Conservation (phyloP, 2,888 invertebrate genomes). For the Anodontia alba region DNA sequence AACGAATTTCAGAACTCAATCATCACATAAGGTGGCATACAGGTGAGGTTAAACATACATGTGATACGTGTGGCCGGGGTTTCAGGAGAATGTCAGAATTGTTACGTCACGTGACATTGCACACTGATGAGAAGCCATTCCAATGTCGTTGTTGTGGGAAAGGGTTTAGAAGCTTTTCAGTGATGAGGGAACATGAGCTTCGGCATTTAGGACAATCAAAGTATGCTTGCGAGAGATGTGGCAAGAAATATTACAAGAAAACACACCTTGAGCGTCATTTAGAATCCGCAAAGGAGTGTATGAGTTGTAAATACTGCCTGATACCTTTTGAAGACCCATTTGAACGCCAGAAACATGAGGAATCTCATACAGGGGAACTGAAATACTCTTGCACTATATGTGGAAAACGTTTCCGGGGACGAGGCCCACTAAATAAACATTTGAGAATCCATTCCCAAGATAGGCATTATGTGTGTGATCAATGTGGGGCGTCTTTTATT, state of each 20-base stretch:
- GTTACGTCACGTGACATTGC: conserved; percentile 41
- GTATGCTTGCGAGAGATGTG: conserved; percentile 50
- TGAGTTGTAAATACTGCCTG: conserved; percentile 38
- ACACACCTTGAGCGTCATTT: conserved; percentile 40
- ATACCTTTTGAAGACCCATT: conserved; percentile 12
- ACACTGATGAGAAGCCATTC: conserved; percentile 39
- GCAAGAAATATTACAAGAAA: conserved; percentile 33
- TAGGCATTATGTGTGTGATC: conserved; percentile 37
- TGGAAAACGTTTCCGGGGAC: conserved; percentile 33
- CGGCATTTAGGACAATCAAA: conserved; percentile 26
- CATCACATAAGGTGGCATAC: conserved; percentile 49
- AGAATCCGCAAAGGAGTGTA: conserved; percentile 38
- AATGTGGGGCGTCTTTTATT: conserved; percentile 48
- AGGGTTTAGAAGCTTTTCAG: conserved; percentile 31
- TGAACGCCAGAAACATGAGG: conserved; percentile 27
- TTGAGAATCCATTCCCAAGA: conserved; percentile 48
- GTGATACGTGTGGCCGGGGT: conserved; percentile 51
- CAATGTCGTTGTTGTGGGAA: conserved; percentile 41
- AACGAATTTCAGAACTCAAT: conserved; percentile 52
- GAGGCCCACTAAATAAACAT: conserved; percentile 40
- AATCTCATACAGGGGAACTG: conserved; percentile 24
- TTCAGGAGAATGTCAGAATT: conserved; percentile 42
- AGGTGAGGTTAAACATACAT: conserved; percentile 47
- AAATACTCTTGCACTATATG: conserved; percentile 41
- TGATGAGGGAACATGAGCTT: conserved; percentile 42